These are phyloP conservation scores for Actinernus sp. DNA, from an alignment of 92 coral and sea anemone genomes.

Conservation along the genomic window DNA sequence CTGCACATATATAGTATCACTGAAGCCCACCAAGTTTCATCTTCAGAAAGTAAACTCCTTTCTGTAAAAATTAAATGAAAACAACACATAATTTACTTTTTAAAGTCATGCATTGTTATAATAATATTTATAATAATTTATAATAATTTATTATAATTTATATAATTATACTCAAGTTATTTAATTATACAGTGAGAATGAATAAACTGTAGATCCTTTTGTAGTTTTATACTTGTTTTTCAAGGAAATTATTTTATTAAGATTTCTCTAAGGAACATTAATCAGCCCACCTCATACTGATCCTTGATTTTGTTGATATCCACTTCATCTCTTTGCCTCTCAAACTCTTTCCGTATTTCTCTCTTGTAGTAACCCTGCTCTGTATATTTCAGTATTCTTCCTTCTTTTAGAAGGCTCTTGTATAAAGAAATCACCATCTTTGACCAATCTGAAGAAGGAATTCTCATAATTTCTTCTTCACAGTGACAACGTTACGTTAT, in stretches of 20 bases:
- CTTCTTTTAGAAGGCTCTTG: conserved; percentile 68
- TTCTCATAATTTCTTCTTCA: conserved; percentile 41
- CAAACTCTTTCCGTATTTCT: conserved; percentile 73
- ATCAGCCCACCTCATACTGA: conserved; percentile 81
- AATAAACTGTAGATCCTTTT: too few relatives aligned
- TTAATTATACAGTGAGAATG: too few relatives aligned
- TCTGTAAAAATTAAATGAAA: conserved; percentile 39
- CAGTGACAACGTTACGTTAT: too few relatives aligned
- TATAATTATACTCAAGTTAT: too few relatives aligned
- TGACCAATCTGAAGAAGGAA: conserved; percentile 82
- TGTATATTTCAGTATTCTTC: conserved; percentile 64
- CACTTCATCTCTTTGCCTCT: conserved; percentile 85
- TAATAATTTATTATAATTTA: too few relatives aligned
- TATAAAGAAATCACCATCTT: conserved; percentile 63
- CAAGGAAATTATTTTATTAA: too few relatives aligned
- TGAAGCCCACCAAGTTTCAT: conserved; percentile 78
- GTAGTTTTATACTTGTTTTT: too few relatives aligned
- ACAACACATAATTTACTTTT: background rate
- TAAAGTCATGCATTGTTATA: background rate
- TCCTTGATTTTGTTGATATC: conserved; percentile 66
- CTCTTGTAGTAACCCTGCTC: conserved; percentile 73
- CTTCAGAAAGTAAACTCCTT: conserved; percentile 76
- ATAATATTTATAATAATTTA: too few relatives aligned
- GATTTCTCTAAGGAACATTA: too few relatives aligned
- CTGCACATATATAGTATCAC: conserved; percentile 1